phyloP scores from a whole-genome alignment of 2,797 vertebrate genomes.

The Sebastes matsubarae region DNA sequence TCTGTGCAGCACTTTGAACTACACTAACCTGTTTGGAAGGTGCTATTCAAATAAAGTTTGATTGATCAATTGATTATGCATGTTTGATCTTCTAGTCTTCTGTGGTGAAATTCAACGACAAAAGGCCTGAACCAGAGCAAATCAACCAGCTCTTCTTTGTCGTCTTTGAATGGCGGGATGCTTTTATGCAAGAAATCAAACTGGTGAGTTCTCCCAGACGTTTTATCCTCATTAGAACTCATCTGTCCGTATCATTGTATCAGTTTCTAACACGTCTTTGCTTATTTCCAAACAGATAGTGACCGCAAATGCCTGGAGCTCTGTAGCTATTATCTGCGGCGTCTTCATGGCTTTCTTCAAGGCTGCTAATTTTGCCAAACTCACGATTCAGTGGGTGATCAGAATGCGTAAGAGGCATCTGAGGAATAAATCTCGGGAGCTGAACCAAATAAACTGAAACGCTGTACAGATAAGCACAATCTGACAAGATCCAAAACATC shows the following conservation, averaged over 20 bases:
- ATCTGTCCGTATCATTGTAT: background rate
- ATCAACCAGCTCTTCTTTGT: slow-evolving; percentile 92
- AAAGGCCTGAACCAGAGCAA: slow-evolving; percentile 74
- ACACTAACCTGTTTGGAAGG: too few relatives aligned
- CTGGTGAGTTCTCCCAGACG: slow-evolving; percentile 82
- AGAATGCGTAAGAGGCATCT: slow-evolving; percentile 91
- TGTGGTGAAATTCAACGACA: slow-evolving; percentile 95
- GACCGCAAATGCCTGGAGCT: slow-evolving; percentile 96
- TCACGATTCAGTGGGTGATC: slow-evolving; percentile 95
- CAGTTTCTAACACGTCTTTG: background rate
- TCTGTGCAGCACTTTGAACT: too few relatives aligned
- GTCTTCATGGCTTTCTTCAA: slow-evolving; percentile 98
- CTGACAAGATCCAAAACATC: background rate
- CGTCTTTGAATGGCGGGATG: slow-evolving; percentile 97
- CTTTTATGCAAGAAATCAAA: slow-evolving; percentile 93
- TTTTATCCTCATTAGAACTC: background rate
- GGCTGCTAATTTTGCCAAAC: slow-evolving; percentile 94
- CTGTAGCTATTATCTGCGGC: slow-evolving; percentile 93
- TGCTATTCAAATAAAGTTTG: too few relatives aligned
- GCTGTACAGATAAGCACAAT: background rate
- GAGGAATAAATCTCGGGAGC: slow-evolving; percentile 84
- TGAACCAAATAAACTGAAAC: slow-evolving; percentile 87
- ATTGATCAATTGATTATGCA: too few relatives aligned
- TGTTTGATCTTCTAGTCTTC: slow-evolving; percentile 83
- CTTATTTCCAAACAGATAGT: slow-evolving; percentile 85